Percentiles rank a stretch among this genome's conserved stretches.
Conservation (phyloP, 2,888 invertebrate genomes). For the Chironomus tentans region DNA sequence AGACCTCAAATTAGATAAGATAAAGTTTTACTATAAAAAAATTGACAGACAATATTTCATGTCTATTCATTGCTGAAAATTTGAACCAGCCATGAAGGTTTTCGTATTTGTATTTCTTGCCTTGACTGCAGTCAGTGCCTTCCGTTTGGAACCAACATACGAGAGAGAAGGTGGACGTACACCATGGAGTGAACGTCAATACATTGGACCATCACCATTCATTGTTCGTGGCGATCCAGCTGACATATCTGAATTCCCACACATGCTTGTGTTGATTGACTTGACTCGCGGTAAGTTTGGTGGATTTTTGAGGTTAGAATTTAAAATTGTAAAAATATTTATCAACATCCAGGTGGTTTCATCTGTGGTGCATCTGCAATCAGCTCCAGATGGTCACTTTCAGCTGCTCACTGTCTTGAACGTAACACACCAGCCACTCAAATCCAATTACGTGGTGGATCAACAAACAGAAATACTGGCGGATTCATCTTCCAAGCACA, state of each 20-base stretch:
- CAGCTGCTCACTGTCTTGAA: not conserved
- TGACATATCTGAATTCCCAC: not conserved
- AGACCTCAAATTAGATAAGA: too few relatives aligned
- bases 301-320: not conserved
- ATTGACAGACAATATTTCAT: too few relatives aligned
- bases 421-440: not conserved
- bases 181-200: not conserved
- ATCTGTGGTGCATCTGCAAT: not conserved
- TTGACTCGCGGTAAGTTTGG: not conserved
- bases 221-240: not conserved
- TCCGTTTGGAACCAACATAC: not conserved
- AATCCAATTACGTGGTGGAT: slow-evolving; percentile 9
- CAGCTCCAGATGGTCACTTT: not conserved
- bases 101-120: not conserved
- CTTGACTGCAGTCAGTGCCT: not conserved
- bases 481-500: not conserved
- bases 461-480: slow-evolving; percentile 10
- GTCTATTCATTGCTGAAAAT: too few relatives aligned
- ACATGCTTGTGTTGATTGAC: not conserved
- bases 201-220: not conserved
- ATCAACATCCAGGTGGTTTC: not conserved
- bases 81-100: not conserved
- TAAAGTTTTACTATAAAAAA: too few relatives aligned
- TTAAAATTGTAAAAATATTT: not conserved
- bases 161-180: not conserved